Conservation (phyloP, 2,888 invertebrate genomes). For the Pterobdella sp. region DNA sequence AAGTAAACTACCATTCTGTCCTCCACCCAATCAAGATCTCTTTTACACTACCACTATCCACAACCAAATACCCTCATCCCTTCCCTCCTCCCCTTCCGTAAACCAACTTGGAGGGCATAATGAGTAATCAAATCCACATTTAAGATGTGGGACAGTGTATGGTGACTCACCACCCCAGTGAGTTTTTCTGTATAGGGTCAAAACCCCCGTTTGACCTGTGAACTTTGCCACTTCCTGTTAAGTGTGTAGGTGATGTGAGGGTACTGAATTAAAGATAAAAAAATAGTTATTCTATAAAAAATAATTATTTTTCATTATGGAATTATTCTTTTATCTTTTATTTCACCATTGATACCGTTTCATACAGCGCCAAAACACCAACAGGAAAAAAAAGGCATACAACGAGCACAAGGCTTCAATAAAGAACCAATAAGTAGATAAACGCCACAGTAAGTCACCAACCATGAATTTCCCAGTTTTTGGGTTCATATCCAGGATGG, state of each 20-base stretch:
- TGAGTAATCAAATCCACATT: slow-evolving; percentile 73
- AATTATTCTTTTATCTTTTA: too few species aligned
- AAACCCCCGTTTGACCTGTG: slow-evolving; percentile 67
- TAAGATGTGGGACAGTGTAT: slow-evolving; percentile 63
- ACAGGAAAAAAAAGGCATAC: neutral
- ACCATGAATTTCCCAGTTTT: slow-evolving; percentile 26
- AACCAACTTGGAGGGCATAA: slow-evolving; percentile 32
- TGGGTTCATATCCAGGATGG: slow-evolving; percentile 31
- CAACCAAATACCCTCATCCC: neutral
- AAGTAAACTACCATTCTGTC: neutral
- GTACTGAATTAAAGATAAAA: too few species aligned
- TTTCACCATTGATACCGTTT: too few species aligned
- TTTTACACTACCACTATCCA: neutral
- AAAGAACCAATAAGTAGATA: neutral
- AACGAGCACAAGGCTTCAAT: too few species aligned
- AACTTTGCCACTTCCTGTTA: slow-evolving; percentile 80
- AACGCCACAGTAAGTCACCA: neutral
- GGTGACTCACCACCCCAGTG: slow-evolving; percentile 70
- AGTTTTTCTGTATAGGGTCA: slow-evolving; percentile 63
- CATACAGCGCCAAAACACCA: too few species aligned
- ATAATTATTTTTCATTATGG: too few species aligned
- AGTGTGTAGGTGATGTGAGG: too few species aligned
- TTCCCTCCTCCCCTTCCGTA: neutral
- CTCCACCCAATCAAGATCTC: slow-evolving; percentile 2
- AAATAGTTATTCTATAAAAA: too few species aligned